Conservation (phyloP, 2,113 vertebrate species). For the Pluvialis apricaria region DNA sequence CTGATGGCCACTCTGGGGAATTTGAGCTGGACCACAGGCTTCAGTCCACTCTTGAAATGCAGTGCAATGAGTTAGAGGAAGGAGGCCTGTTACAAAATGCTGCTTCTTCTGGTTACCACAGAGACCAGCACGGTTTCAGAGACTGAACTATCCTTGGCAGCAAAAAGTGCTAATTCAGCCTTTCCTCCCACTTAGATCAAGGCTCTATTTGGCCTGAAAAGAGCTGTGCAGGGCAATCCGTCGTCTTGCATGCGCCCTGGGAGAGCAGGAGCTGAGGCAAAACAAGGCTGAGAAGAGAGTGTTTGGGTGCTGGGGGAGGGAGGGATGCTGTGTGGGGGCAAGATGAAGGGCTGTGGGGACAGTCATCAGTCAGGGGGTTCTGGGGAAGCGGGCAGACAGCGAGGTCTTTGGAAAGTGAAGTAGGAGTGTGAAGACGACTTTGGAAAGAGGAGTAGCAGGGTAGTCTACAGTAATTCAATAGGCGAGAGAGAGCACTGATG, state of each 20-base stretch:
- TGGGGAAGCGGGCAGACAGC: not conserved
- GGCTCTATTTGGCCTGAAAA: not conserved
- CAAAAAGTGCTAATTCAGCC: conserved; percentile 27
- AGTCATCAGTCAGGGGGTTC: not conserved
- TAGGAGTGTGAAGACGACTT: not conserved
- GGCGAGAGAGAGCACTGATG: not conserved
- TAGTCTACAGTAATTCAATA: not conserved
- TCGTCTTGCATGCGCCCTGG: not conserved
- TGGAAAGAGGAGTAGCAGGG: not conserved
- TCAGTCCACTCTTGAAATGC: not conserved
- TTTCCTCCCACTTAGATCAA: not conserved
- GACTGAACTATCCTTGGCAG: not conserved
- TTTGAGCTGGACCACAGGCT: not conserved
- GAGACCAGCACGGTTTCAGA: not conserved
- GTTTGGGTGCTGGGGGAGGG: not conserved
- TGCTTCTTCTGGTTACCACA: conserved; percentile 7
- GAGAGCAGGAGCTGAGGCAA: not conserved
- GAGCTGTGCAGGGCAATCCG: not conserved
- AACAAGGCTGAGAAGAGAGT: not conserved
- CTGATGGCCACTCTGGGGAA: accelerated
- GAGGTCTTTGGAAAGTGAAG: not conserved
- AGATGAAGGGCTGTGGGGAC: not conserved
- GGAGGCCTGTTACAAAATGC: not conserved
- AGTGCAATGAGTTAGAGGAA: not conserved
- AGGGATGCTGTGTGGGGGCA: not conserved